Conservation (phyloP, 2,797 vertebrate genomes). For the Muscicapa comitata region DNA sequence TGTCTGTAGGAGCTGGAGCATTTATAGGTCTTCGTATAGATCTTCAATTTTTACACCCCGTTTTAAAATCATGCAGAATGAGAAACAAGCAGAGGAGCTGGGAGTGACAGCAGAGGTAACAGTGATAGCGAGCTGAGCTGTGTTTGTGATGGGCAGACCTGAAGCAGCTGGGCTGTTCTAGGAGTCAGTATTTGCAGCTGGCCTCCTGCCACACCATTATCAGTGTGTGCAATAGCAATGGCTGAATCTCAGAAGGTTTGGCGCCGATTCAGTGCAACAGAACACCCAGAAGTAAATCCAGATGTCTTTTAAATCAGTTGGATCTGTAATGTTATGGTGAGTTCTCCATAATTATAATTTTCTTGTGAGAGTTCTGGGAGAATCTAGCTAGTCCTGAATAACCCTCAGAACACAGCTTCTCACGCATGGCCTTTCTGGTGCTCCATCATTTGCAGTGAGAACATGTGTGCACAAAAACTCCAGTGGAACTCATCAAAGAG, state of each 20-base stretch:
- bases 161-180: neutral
- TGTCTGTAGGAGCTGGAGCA: neutral
- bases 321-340: neutral
- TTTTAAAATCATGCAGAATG: neutral
- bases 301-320: neutral
- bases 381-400: neutral
- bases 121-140: neutral
- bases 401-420: neutral
- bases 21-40: neutral
- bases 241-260: conserved; percentile 11
- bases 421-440: neutral
- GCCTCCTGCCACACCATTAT: conserved; percentile 3
- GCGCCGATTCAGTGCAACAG: neutral
- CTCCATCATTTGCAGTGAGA: neutral
- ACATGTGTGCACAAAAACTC: neutral
- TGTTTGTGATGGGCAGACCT: neutral
- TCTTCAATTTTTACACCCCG: neutral
- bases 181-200: conserved; percentile 2
- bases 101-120: neutral
- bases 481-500: neutral
- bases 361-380: neutral
- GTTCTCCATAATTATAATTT: neutral
- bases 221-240: neutral
- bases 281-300: conserved; percentile 42
- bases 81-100: neutral